Base-by-base conservation (phyloP, 2,797 vertebrate species). In the Petrocephalus schoutedeni region DNA sequence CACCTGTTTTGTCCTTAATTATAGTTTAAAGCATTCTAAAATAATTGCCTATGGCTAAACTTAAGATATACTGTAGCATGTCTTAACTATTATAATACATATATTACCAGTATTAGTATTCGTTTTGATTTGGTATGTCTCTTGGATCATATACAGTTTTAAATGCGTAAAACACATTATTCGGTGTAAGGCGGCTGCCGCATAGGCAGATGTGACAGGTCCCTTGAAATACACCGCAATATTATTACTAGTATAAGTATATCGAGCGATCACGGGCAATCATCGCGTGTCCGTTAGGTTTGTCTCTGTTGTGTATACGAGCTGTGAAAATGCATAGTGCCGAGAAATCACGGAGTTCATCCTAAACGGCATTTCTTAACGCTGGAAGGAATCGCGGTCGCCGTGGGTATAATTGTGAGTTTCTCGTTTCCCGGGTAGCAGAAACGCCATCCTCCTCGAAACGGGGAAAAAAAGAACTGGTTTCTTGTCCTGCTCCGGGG, bases 351-450 rank as follows among this genome's bases (percentile, higher is more conserved):
- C 41, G 71, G 71, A 5, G 28, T 45, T 45, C 45, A 28, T 71
- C 4, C 32, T 71, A 71, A 71, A 71, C 64, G 4, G 64, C 64
- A 45, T 45, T 77, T 77, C 71, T n/a, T 9, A 77, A 45, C 36
- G 45, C 32, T 45, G 0, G 54, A 54, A 32, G 67, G 90, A 90
- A 89, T 91, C 91, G 90, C 88, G 88, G 88, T 88, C 90, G 89
- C 87, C 82, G 45, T n/a, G 87, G 89, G 88, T 91, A 0, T 87
- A 88, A 90, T 71, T 92, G 90, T 92, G 90, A 91, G 89, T 89
- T 90, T 89, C 89, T 92, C 28, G 92, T 87, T 88, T 93, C 89
- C 90, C 51, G 85, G 90, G 90, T 90, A 91, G 51, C 87, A 84
- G n/a, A 74, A 82, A 89, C 88, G 89, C 89, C n/a, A 86, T 58